These are phyloP conservation scores for Porites lutea DNA, from an alignment of 64 coral and sea anemone genomes.

Conservation along the genomic window DNA sequence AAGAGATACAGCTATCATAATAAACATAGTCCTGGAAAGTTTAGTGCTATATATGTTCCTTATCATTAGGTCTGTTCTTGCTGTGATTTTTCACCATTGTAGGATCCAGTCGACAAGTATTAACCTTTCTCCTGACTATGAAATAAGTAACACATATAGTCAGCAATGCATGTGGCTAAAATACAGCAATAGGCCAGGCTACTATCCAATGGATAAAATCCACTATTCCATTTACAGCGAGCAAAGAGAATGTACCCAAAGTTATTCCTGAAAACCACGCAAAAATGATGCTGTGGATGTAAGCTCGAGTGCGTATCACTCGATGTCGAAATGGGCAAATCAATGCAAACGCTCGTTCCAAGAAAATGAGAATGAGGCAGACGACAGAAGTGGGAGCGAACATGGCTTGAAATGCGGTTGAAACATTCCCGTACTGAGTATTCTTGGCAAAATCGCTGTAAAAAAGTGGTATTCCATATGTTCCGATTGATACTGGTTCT, in stretches of 20 bases:
- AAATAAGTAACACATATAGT: not conserved
- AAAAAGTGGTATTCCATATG: not conserved
- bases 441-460: not conserved
- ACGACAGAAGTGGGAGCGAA: slow-evolving; percentile 26
- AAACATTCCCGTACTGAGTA: not conserved
- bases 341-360: slow-evolving; percentile 52
- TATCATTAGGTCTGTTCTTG: not conserved
- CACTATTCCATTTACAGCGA: not conserved
- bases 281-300: slow-evolving; percentile 2
- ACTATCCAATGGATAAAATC: not conserved
- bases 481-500: not conserved
- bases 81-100: not conserved
- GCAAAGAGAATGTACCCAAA: slow-evolving; percentile 1
- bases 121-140: not conserved
- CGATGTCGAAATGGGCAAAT: slow-evolving; percentile 67
- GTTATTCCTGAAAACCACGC: slow-evolving; percentile 12
- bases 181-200: not conserved
- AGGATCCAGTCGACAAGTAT: not conserved
- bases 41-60: not conserved
- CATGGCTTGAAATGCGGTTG: not conserved
- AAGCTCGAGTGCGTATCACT: not conserved
- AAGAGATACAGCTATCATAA: not conserved
- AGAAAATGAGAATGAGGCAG: slow-evolving; percentile 23
- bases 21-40: slow-evolving; percentile 6
- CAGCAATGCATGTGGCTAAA: not conserved